Percentiles rank a stretch among this genome's conserved stretches.
Conservation (phyloP, 2,888 invertebrate genomes). For the Nephrotoma flavescens region DNA sequence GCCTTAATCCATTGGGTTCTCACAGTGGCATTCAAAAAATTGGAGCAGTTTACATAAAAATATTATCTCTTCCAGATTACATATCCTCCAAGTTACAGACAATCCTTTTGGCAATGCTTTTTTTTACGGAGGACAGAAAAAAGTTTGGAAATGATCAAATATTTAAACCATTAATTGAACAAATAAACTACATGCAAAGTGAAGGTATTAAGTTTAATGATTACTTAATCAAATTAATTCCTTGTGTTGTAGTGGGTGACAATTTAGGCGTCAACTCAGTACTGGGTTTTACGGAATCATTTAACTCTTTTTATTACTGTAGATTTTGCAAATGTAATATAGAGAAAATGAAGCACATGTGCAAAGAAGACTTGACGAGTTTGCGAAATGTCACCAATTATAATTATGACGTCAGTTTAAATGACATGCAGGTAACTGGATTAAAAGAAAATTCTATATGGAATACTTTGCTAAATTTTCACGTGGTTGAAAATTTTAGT, state of each 20-base stretch:
- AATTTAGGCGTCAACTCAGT: background rate
- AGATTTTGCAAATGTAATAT: background rate
- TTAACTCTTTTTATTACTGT: background rate
- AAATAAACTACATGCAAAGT: background rate
- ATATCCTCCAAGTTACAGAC: background rate
- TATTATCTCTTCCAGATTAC: background rate
- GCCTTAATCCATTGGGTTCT: background rate
- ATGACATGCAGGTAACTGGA: background rate
- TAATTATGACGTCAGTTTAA: background rate
- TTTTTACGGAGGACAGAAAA: background rate
- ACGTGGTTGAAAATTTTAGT: background rate
- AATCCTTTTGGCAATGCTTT: slow-evolving; percentile 1
- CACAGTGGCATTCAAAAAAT: background rate
- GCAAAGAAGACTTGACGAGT: background rate
- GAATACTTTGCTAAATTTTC: slow-evolving; percentile 5
- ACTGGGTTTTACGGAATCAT: background rate
- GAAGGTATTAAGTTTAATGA: background rate
- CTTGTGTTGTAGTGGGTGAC: background rate
- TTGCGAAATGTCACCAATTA: background rate
- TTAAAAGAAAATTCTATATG: slow-evolving; percentile 7
- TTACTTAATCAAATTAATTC: background rate
- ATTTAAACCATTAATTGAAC: background rate
- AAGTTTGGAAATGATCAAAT: background rate
- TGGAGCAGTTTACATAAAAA: background rate
- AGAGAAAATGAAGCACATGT: background rate